Conservation (phyloP, 2,113 vertebrate species). For the Smithornis capensis region DNA sequence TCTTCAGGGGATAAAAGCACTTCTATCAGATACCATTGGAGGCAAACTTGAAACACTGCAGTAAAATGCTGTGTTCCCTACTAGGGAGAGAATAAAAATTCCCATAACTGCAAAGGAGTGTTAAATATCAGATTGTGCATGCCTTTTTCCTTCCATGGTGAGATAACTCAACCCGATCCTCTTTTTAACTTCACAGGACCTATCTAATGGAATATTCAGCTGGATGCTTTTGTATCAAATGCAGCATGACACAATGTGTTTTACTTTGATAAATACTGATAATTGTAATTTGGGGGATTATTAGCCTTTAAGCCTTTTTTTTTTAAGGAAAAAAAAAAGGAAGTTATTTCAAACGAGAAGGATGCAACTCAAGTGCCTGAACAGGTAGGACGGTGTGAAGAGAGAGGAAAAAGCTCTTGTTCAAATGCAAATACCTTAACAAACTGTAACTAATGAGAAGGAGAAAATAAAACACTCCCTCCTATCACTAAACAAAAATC, state of each 20-base stretch:
- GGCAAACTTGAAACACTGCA: constrained; percentile 76
- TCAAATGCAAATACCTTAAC: constrained; percentile 60
- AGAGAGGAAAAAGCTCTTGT: not conserved
- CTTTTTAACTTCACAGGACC: constrained; percentile 63
- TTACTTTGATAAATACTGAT: constrained; percentile 71
- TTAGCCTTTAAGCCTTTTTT: constrained; percentile 50
- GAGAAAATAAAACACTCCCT: not conserved
- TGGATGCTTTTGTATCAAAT: constrained; percentile 66
- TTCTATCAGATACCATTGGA: constrained; percentile 80
- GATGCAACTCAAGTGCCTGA: not conserved
- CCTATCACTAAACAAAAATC: not conserved
- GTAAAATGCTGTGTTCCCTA: constrained; percentile 75
- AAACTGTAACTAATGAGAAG: constrained; percentile 25
- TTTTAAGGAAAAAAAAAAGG: not conserved
- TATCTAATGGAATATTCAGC: constrained; percentile 63
- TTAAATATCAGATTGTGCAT: constrained; percentile 79
- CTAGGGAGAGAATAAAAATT: constrained; percentile 76
- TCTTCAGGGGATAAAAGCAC: constrained; percentile 87
- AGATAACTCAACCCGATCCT: constrained; percentile 66
- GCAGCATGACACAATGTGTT: constrained; percentile 64
- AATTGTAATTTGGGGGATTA: constrained; percentile 70
- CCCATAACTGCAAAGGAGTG: constrained; percentile 77
- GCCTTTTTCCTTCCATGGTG: constrained; percentile 67
- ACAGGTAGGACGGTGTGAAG: not conserved
- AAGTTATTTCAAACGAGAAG: constrained; percentile 31